phyloP scores from a whole-genome alignment of 2,888 invertebrate species.

The Torymus auratus region DNA sequence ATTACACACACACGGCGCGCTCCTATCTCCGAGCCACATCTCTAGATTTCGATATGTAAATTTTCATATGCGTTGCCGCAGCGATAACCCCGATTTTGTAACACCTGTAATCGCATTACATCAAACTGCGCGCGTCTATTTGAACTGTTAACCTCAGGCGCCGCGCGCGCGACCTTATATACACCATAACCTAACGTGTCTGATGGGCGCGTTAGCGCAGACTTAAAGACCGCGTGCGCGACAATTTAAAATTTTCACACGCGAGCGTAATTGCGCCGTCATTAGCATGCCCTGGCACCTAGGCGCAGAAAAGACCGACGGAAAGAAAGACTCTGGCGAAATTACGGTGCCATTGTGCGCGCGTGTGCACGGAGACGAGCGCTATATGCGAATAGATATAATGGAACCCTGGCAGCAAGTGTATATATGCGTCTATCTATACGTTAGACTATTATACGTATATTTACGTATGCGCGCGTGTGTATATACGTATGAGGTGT shows the following conservation, averaged over 20 bases:
- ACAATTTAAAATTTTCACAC: conserved; percentile 31
- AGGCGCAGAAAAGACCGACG: background rate
- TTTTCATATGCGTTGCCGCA: too few relatives aligned
- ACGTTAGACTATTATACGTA: background rate
- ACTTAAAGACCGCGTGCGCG: background rate
- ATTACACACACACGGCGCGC: too few relatives aligned
- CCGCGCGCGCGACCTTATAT: too few relatives aligned
- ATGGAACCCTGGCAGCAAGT: background rate
- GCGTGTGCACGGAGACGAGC: background rate
- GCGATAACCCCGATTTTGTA: too few relatives aligned
- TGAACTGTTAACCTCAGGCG: too few relatives aligned
- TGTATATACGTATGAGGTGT: background rate
- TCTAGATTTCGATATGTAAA: too few relatives aligned
- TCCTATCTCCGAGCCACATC: too few relatives aligned
- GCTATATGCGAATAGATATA: conserved; percentile 10
- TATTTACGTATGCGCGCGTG: background rate
- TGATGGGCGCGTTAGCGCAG: too few relatives aligned
- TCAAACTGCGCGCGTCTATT: too few relatives aligned
- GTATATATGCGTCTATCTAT: background rate
- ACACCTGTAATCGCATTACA: too few relatives aligned
- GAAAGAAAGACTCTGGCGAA: conserved; percentile 10
- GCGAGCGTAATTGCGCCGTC: conserved; percentile 7
- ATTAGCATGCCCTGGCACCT: conserved; percentile 23
- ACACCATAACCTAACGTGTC: too few relatives aligned
- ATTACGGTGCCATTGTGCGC: conserved; percentile 26